Evolutionary conservation across 1,140 invertebrate species (phyloP), one percentile per base, ranked within the genome.

Genomic region (Harlomillsia oculata): DNA sequence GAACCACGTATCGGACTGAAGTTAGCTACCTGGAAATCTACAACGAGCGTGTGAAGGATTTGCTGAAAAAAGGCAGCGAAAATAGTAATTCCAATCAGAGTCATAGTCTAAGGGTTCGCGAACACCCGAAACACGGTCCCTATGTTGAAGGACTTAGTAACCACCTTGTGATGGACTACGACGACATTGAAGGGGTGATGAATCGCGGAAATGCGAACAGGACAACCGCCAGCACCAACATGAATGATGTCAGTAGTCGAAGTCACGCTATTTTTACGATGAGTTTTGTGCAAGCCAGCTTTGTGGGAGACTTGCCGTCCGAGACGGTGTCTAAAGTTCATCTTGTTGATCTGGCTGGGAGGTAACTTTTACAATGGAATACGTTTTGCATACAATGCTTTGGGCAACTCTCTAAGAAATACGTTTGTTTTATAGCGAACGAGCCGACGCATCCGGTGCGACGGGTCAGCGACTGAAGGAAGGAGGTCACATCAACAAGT

Each of bases 241-340:
- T 87, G 84, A 87, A 89, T 72, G 84, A 87, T 70, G 84, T 85
- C 54, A 86, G 83, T 69, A 91, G 87, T 67, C 78, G 94, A 66
- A 94, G 89, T 73, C 94, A 98, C 77, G 92, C 92, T 34, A 95
- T 98, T 67, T 97, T 97, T 74, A 83, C 77, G 53, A 88, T 97
- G 69, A 89, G 85, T 26, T 90, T 89, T 72, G 84, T 88, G 53
- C 86, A 89, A 70, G 87, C 87, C 30, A 81, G 82, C 56, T 84
- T 86, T 67, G 83, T 84, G 71, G 84, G 83, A 65, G 76, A 75
- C 55, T 82, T 87, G 78, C 87, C 88, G 32, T 84, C 82, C 68
- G 87, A 91, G 72, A 90, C 87, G 21, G 84, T 87, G 39, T 89
- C 87, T 26, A 91, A 90, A 74, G 73, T 91, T 58, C 87, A 91